Evolutionary conservation across 2,888 invertebrate genomes (phyloP).

Genomic region (Pedicia rivosa): DNA sequence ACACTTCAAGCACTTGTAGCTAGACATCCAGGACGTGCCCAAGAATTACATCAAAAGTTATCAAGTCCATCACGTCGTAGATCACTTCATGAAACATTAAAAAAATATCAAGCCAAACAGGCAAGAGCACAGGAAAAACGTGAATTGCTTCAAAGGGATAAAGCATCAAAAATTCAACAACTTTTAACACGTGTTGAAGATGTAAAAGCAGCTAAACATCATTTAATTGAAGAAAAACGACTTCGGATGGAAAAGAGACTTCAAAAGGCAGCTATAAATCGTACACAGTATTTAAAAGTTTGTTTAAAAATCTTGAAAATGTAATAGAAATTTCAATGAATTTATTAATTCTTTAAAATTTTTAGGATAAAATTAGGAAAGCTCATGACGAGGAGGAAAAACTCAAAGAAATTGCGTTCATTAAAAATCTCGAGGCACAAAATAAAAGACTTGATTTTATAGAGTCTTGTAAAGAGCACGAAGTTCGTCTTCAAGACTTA

Average conservation of each 20-base stretch:
- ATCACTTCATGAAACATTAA: slow-evolving; percentile 66
- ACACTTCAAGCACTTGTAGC: slow-evolving; percentile 63
- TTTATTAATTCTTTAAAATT: slow-evolving; percentile 10
- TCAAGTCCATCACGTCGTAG: slow-evolving; percentile 74
- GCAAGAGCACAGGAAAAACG: slow-evolving; percentile 80
- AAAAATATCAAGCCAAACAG: slow-evolving; percentile 75
- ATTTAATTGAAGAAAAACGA: slow-evolving; percentile 68
- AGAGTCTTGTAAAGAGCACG: slow-evolving; percentile 61
- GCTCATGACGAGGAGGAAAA: slow-evolving; percentile 97
- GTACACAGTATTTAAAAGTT: slow-evolving; percentile 51
- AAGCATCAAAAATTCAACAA: slow-evolving; percentile 70
- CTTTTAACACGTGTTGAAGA: slow-evolving; percentile 73
- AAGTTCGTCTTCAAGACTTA: slow-evolving; percentile 56
- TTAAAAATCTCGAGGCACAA: slow-evolving; percentile 88
- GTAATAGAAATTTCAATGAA: too few species aligned
- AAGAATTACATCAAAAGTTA: slow-evolving; percentile 85
- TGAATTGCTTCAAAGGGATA: slow-evolving; percentile 64
- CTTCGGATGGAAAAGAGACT: slow-evolving; percentile 55
- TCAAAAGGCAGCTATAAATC: slow-evolving; percentile 80
- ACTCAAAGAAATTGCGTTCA: slow-evolving; percentile 92
- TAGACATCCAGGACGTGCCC: slow-evolving; percentile 81
- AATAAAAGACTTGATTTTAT: slow-evolving; percentile 85
- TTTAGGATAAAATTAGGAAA: slow-evolving; percentile 68
- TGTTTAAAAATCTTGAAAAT: slow-evolving; percentile 28
- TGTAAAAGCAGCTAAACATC: slow-evolving; percentile 69